phyloP scores from a whole-genome alignment of 2,113 vertebrate species.

The Sinocyclocheilus grahami region DNA sequence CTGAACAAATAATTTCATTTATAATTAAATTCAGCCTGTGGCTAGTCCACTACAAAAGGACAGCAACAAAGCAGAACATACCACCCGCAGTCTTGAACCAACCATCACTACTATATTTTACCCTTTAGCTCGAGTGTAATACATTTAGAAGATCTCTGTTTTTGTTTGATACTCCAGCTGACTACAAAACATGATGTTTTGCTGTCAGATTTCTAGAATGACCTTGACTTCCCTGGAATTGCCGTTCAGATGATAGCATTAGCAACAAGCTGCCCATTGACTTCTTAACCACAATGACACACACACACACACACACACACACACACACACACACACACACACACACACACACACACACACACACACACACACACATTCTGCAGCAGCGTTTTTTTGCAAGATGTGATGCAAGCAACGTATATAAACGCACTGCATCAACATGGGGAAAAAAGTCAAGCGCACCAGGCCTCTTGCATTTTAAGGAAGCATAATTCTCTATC shows the following conservation, averaged over 20 bases:
- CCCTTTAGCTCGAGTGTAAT: neutral
- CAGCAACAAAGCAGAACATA: neutral
- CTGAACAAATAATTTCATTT: neutral
- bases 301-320: too few species aligned
- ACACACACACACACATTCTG: neutral
- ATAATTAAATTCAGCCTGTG: neutral
- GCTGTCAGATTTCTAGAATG: slow-evolving; percentile 34
- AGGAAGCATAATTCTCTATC: neutral
- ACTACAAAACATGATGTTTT: too few species aligned
- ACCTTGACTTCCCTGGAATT: slow-evolving; percentile 49
- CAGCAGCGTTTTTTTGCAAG: neutral
- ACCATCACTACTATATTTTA: too few species aligned
- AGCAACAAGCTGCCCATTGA: neutral
- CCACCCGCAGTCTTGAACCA: neutral
- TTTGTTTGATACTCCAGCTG: neutral
- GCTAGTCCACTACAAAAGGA: neutral
- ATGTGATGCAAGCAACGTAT: neutral
- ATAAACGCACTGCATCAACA: neutral
- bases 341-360: neutral
- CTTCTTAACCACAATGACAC: neutral
- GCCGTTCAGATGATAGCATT: slow-evolving; percentile 46
- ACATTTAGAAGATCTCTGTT: neutral
- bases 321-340: too few species aligned
- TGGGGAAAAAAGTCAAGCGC: neutral
- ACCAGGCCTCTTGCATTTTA: slow-evolving; percentile 13